Percentiles rank a stretch among this genome's conserved stretches.
Conservation (phyloP, 2,797 vertebrate species). For the Mus spretus region DNA sequence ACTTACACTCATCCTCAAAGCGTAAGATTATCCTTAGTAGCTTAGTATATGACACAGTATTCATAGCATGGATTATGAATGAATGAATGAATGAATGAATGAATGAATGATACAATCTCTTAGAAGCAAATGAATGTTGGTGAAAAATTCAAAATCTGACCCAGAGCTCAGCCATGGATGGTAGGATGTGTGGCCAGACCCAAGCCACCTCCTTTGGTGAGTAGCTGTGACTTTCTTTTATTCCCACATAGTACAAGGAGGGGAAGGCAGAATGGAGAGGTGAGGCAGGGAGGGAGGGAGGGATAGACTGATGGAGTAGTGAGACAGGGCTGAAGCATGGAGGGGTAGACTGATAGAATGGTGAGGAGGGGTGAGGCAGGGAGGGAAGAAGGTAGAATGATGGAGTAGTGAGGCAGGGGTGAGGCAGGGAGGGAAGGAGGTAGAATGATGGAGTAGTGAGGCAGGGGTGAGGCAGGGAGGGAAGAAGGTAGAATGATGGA, state of each 20-base stretch:
- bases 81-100: neutral
- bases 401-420: neutral
- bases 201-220: neutral
- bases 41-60: neutral
- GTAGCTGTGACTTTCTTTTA: neutral
- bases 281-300: fast-evolving
- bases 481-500: neutral
- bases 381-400: neutral
- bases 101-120: neutral
- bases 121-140: neutral
- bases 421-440: too few species aligned
- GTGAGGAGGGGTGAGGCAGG: neutral
- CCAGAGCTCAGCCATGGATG: neutral
- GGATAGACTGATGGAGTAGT: neutral
- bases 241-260: neutral
- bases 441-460: neutral
- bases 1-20: neutral
- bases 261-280: neutral
- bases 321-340: neutral
- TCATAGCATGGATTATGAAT: neutral
- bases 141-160: neutral
- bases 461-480: neutral
- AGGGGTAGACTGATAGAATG: neutral
- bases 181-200: neutral
- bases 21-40: neutral